Conservation (phyloP, 2,797 vertebrate genomes). For the Spinus olivaceus region DNA sequence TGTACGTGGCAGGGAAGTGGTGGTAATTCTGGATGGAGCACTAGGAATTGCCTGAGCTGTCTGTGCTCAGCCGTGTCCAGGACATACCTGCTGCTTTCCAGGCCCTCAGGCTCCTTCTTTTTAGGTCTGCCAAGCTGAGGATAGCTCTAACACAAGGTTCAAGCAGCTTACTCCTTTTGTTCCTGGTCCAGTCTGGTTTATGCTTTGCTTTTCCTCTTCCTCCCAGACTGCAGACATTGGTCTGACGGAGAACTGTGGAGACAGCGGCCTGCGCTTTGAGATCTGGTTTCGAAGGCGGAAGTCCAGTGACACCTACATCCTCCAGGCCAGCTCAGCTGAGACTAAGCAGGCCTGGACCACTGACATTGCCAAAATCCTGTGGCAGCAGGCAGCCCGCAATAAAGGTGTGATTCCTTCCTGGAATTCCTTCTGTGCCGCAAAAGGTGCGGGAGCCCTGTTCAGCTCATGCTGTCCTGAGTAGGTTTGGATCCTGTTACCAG, state of each 20-base stretch:
- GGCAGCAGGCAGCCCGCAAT: constrained; percentile 92
- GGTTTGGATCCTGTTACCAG: constrained; percentile 19
- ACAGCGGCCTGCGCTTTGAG: constrained; percentile 87
- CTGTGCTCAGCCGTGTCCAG: not conserved
- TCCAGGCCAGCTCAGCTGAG: constrained; percentile 82
- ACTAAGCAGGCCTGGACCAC: constrained; percentile 88
- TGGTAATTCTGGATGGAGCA: not conserved
- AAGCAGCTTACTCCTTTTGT: not conserved
- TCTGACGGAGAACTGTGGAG: constrained; percentile 89
- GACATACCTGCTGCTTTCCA: not conserved
- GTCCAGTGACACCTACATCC: constrained; percentile 86
- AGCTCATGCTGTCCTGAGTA: constrained; percentile 12
- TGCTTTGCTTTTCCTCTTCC: not conserved
- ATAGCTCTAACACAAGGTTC: not conserved
- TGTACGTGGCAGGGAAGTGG: not conserved
- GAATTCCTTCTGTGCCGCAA: constrained; percentile 9
- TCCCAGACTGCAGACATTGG: constrained; percentile 92
- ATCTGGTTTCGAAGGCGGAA: constrained; percentile 95
- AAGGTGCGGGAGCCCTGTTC: constrained; percentile 22
- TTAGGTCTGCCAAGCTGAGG: not conserved
- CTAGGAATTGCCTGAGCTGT: not conserved
- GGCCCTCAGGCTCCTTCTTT: not conserved
- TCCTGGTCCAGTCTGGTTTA: not conserved
- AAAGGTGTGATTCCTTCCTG: constrained; percentile 80
- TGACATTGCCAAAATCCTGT: constrained; percentile 89